phyloP scores from a whole-genome alignment of 2,888 invertebrate genomes.

The Pseudococcus jackbeardsleyi region DNA sequence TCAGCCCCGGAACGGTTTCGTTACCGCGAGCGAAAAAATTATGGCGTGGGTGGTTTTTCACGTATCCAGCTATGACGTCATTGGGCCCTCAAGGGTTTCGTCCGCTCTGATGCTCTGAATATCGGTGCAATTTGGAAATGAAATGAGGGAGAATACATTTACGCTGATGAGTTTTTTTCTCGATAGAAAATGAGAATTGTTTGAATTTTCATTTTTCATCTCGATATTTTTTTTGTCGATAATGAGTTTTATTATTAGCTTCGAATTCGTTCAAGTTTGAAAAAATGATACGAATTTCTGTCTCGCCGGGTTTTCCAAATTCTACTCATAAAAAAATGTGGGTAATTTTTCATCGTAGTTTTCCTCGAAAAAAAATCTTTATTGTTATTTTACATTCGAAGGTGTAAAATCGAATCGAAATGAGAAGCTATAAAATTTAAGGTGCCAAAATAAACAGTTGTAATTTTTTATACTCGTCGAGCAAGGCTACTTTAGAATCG shows the following conservation, averaged over 20 bases:
- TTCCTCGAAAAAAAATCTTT: neutral
- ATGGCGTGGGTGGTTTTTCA: neutral
- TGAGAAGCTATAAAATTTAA: neutral
- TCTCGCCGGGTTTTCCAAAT: too few relatives aligned
- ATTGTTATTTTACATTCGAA: neutral
- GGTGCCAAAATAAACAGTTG: slow-evolving; percentile 12
- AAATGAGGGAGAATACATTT: neutral
- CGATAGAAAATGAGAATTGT: neutral
- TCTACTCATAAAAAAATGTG: too few relatives aligned
- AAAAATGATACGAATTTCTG: too few relatives aligned
- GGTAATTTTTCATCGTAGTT: neutral
- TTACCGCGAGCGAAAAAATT: neutral
- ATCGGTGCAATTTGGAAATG: neutral
- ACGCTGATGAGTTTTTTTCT: neutral
- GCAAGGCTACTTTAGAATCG: neutral
- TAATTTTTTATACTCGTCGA: neutral
- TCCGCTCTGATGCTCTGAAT: neutral
- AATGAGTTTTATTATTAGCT: neutral
- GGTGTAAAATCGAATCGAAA: neutral
- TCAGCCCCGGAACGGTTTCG: neutral
- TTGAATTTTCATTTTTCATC: neutral
- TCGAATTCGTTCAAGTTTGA: too few relatives aligned
- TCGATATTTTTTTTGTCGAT: neutral
- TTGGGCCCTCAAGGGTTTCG: too few relatives aligned
- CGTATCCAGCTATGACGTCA: neutral